Evolutionary conservation across 2,888 invertebrate genomes (phyloP), one percentile per base, ranked within the genome.

Genomic region (Vanessa cardui): DNA sequence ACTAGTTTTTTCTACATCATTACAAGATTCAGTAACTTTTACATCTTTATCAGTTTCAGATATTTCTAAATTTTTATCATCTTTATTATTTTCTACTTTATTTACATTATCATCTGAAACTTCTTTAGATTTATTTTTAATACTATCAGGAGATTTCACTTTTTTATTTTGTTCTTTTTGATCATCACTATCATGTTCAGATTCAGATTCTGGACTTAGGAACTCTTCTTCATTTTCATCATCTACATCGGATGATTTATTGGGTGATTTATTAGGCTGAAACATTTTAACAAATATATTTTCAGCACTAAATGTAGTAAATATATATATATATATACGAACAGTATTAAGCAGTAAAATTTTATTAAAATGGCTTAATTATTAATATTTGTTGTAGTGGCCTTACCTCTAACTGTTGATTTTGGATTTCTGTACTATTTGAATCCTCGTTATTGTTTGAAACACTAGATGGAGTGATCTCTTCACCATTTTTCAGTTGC

Each of bases 401-500:
- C 46, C 21, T 21, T 31, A 33, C 54, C 21, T 61, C 52, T 46
- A 33, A 52, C 45, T 61, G 71, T 49, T 44, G 68, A 20, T 39
- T 39, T 12, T 82, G 78, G 63, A 82, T 74, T 75, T 91, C 92
- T 58, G 83, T 77, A 78, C 90, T 87, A 74, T 85, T 91, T 0
- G 91, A 90, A 72, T 92, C 93, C 75, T 93, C 93, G 77, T 90
- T 92, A 47, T 82, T 77, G 77, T 85, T 84, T 16, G 83, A 77
- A 56, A 83, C 76, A 70, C 81, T 76, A 21, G 88, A 82, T 49
- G 88, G 85, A 68, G 94, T 94, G 31, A 94, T 93, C 70, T 95
- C 94, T 79, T 97, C 96, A 20, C 96, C 96, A 78, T 94, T 94
- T 65, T 95, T 95, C 62, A 98, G 88, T 72, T 96, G 94, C 54